Evolutionary conservation across 2,888 invertebrate species (phyloP).

Genomic region (Eudasyphora cyanicolor): DNA sequence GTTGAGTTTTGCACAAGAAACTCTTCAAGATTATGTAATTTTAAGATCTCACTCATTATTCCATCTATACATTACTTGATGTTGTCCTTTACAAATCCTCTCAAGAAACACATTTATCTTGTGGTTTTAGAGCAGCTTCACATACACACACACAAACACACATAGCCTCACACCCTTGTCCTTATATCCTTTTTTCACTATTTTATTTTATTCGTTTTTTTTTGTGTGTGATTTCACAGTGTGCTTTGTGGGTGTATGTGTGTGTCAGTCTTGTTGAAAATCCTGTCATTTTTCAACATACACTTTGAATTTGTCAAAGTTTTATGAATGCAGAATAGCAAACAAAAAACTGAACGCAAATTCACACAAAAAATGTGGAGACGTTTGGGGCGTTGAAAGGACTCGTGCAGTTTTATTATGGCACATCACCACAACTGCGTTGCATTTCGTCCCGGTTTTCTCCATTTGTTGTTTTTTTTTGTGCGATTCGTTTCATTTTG

Average conservation of each 20-base stretch:
- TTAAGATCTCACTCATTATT: constrained; percentile 63
- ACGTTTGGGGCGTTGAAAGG: constrained; percentile 26
- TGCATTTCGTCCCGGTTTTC: background rate
- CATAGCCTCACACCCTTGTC: background rate
- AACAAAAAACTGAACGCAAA: constrained; percentile 30
- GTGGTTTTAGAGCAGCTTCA: constrained; percentile 41
- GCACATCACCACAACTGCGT: constrained; percentile 48
- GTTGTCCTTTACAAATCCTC: constrained; percentile 63
- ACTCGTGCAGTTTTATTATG: constrained; percentile 56
- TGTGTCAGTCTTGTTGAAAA: constrained; percentile 59
- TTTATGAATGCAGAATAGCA: constrained; percentile 60
- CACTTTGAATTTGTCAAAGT: constrained; percentile 65
- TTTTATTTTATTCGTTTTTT: constrained; percentile 9
- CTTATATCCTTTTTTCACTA: background rate
- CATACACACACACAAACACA: background rate
- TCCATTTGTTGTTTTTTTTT: constrained; percentile 25
- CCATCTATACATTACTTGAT: constrained; percentile 50
- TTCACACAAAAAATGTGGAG: background rate
- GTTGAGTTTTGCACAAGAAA: constrained; percentile 14
- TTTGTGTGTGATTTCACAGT: background rate
- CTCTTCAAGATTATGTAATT: constrained; percentile 57
- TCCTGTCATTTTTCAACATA: constrained; percentile 63
- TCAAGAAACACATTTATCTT: constrained; percentile 64
- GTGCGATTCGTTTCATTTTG: constrained; percentile 8
- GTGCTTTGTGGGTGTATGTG: constrained; percentile 23